Evolutionary conservation across 2,113 vertebrate genomes (phyloP).

Genomic region (Siniperca knerii): DNA sequence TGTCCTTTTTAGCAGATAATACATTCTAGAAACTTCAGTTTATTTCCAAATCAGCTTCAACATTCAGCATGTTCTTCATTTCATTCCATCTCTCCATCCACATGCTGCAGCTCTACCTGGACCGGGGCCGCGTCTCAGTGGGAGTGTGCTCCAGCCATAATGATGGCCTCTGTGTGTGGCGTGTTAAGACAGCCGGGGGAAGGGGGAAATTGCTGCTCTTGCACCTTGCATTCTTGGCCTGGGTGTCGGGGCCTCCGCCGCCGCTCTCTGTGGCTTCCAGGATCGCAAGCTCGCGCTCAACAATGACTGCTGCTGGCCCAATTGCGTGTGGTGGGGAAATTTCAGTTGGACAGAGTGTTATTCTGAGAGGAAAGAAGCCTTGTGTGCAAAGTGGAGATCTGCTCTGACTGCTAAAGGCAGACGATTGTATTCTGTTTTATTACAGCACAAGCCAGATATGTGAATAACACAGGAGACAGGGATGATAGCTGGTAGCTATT

Average conservation of each 20-base stretch:
- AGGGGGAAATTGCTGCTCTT: conserved; percentile 77
- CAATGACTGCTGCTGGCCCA: conserved; percentile 18
- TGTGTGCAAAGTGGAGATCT: conserved; percentile 21
- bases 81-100: conserved; percentile 2
- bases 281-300: conserved; percentile 33
- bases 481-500: not conserved
- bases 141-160: conserved; percentile 45
- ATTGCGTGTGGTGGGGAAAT: conserved; percentile 50
- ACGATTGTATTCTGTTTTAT: not conserved
- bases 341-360: conserved; percentile 34
- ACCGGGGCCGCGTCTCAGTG: not conserved
- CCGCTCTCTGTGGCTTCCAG: conserved; percentile 32
- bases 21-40: not conserved
- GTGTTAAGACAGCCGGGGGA: conserved; percentile 57
- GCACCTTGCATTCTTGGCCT: conserved; percentile 78
- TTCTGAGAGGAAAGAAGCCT: conserved; percentile 9
- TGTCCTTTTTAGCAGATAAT: not conserved
- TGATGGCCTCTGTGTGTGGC: conserved; percentile 74
- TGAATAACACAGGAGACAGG: not conserved
- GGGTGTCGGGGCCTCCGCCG: conserved; percentile 24
- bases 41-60: conserved; percentile 7
- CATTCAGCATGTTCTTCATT: conserved; percentile 1
- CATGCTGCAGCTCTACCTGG: not conserved
- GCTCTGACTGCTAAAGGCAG: conserved; percentile 5
- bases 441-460: not conserved